Base-by-base conservation (phyloP, 2,888 invertebrate genomes). In the Silvanus unidentatus region DNA sequence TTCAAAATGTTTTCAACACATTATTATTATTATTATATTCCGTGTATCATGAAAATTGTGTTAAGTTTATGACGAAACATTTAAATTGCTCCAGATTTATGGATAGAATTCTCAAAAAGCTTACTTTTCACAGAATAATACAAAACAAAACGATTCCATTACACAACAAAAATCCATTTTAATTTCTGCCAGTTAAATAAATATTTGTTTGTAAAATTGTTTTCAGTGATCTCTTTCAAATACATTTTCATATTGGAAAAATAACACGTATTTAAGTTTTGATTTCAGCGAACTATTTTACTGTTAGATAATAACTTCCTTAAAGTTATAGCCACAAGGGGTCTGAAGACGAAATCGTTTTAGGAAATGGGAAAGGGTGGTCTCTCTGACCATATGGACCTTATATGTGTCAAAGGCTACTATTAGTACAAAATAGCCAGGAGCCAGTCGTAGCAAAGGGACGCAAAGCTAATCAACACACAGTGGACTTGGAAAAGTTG, bases 391-490 rank as follows among this genome's bases (percentile, higher is more conserved):
- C 44, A 39, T 44, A 44, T 40, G 40, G 44, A 44, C 44, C 40
- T 40, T 35, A 22, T 32, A 29, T 44, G 39, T 39, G 35, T 44
- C 40, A 44, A 44, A 44, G 22, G 22, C 22, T 22, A 22, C 22
- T 22, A 22, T 22, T 22, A 22, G 22, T 22, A 22, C 22, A 22
- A 22, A 22, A 22, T 32, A 12, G 32, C 32, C 3, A 12, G n/a
- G 32, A 11, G 11, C 32, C 32, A 32, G 32, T 10, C 6, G 38
- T 13, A 43, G 34, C 16, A 40, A 28, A 40, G 44, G 44, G 35
- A 44, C 44, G 38, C 43, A 44, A 44, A 44, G 39, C 40, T 44
- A 44, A 44, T 44, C 44, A 44, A 44, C 44, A 40, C 44, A 35
- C 39, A 12, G 40, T 35, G 44, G 40, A 28, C 16, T 39, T 44